Percentiles rank a stretch among this genome's conserved stretches.
Evolutionary conservation across 2,797 vertebrate genomes (phyloP).

Genomic region (Steatocranus sp.): DNA sequence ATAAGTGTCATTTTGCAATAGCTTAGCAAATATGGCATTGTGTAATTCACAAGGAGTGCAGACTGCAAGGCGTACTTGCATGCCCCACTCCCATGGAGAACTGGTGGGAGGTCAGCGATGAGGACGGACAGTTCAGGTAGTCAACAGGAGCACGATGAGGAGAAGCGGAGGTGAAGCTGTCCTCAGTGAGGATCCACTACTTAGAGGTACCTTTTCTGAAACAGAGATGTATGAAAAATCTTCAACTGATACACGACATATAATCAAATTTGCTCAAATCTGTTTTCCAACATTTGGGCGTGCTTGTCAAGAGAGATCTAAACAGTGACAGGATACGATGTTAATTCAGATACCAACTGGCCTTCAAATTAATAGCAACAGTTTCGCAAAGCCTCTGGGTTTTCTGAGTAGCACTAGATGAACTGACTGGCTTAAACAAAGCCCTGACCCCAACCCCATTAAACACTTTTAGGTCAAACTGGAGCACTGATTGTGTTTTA

Average conservation of each 20-base stretch:
- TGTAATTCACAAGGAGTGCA: neutral
- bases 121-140: conserved; percentile 47
- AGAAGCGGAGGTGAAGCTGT: conserved; percentile 20
- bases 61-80: neutral
- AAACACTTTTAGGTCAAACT: neutral
- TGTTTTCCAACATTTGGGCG: neutral
- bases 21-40: conserved; percentile 9
- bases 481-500: neutral
- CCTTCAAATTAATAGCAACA: neutral
- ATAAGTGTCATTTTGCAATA: neutral
- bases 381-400: neutral
- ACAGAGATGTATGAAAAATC: neutral
- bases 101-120: neutral
- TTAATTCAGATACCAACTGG: neutral
- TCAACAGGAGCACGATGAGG: conserved; percentile 41
- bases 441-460: neutral
- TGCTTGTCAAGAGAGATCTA: neutral
- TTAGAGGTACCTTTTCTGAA: conserved; percentile 35
- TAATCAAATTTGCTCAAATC: neutral
- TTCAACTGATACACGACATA: neutral
- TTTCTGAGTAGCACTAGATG: neutral
- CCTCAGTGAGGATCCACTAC: conserved; percentile 1
- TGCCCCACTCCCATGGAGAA: neutral
- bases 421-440: neutral
- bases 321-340: neutral